These are phyloP conservation scores for Schizaphis graminum DNA, from an alignment of 2,888 invertebrate species.

Conservation along the genomic window DNA sequence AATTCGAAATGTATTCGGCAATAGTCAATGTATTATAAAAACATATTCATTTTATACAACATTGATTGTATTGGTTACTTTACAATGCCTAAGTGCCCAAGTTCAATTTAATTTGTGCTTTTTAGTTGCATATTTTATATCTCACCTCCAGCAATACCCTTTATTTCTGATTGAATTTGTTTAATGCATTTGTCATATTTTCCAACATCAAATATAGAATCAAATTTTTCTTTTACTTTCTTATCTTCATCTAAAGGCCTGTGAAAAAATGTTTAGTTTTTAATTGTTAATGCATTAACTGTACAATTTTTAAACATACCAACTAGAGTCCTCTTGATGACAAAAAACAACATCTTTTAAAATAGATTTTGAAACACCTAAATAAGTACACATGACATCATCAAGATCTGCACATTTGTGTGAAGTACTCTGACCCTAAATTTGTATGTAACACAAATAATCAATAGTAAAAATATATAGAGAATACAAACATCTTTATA, in stretches of 20 bases:
- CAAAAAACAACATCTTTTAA: constrained; percentile 98
- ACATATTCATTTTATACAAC: too few relatives aligned
- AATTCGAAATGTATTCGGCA: too few relatives aligned
- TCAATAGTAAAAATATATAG: background rate
- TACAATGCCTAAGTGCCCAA: too few relatives aligned
- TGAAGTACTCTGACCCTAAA: constrained; percentile 73
- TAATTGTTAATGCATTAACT: background rate
- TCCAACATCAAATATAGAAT: constrained; percentile 96
- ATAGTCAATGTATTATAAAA: too few relatives aligned
- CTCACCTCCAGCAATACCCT: constrained; percentile 71
- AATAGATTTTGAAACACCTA: constrained; percentile 94
- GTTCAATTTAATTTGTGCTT: too few relatives aligned
- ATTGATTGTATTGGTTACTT: too few relatives aligned
- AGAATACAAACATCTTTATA: too few relatives aligned
- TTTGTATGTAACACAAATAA: constrained; percentile 44
- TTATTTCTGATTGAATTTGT: constrained; percentile 78
- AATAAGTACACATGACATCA: constrained; percentile 77
- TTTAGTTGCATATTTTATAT: background rate
- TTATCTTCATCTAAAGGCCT: constrained; percentile 94
- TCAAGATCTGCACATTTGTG: constrained; percentile 81
- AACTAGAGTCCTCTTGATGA: constrained; percentile 97
- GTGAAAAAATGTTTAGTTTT: constrained; percentile 66
- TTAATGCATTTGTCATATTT: constrained; percentile 93
- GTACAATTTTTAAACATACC: constrained; percentile 72
- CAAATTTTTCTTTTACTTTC: constrained; percentile 94